Evolutionary conservation across 2,888 invertebrate genomes (phyloP), one percentile per base, ranked within the genome.

Genomic region (Parnassius orleans): DNA sequence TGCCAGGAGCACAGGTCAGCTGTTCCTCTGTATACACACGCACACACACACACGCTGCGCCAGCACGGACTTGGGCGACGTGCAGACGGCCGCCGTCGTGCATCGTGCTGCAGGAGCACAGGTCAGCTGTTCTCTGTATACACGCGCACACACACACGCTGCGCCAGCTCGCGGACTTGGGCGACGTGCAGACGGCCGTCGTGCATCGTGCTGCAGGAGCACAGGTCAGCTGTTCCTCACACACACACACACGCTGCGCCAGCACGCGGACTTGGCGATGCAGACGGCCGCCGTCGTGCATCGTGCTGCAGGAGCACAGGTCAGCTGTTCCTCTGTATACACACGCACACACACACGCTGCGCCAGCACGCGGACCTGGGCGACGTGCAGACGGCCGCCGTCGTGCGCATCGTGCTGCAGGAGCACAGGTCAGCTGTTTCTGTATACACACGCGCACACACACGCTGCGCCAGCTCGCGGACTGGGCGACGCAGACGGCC

Each of bases 111-210:
- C 97, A 96, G 60, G 95, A 96, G 24, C 92, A 84, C 69, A 76
- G 86, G 83, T 79, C 9, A 53, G 41, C 24, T 9, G 24, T 47
- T 50, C 3, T 46, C 46, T 12, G 46, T 3, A 3, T 0, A 24
- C 24, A 24, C 24, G n/a, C n/a, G n/a, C n/a, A n/a, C n/a, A 24
- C 3, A 24, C 24, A 24, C 24, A 24, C 96, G 68, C 86, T 98
- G 54, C 93, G 93, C 61, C 93, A 94, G 77, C 97, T 98, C 85
- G 98, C 97, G 0, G 95, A 94, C 63, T 93, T 96, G 47, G 95
- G 97, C 9, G 98, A 98, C 90, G 95, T 98, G 60, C 96, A 97
- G 90, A 98, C 98, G 1, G 93, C 97, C 0, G 95, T 96, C 54
- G 95, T 95, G 98, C 68, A 93, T 98, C 61, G 97, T 95, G n/a